Evolutionary conservation across 2,113 vertebrate genomes (phyloP), one percentile per base, ranked within the genome.

Genomic region (Notechis scutatus): DNA sequence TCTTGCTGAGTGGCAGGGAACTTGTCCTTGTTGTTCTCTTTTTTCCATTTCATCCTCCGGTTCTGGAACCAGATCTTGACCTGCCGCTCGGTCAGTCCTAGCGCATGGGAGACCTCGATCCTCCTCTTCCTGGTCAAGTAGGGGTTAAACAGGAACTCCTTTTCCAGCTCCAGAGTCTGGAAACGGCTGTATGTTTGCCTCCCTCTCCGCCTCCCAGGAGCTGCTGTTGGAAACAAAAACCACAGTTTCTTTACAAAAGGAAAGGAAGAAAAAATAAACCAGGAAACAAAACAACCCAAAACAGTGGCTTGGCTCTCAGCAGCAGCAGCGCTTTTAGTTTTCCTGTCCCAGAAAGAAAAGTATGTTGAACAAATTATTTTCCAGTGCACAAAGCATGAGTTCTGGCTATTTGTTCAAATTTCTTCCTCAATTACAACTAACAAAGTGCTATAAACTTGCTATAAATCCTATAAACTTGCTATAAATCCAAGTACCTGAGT

Each of bases 111-210:
- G 94, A 98, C 98, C 94, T 98, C 98, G 85, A 98, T 98, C 93
- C 98, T 97, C 93, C 98, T 97, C 96, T 98, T 98, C 95, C 98
- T 98, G 97, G 98, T 98, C 96, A 98, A 96, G 97, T 98, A 98
- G 85, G 98, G 98, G 97, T 98, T 98, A 98, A 98, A 98, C 91
- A 98, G 97, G 94, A 98, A 98, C 95, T 98, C 98, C 92, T 98
- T 98, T 96, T 98, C 98, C 97, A 98, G 95, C 95, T 98, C 98
- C 93, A 98, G 95, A 4, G 98, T 98, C 96, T 98, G 98, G 97
- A 98, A 98, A 89, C 98, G 98, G 92, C 98, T 98, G 97, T 98
- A 98, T 90, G 98, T 98, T 96, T 98, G 98, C 95, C 98, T 98
- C 96, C 98, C 98, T 97, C 98, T 98, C 94, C 98, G 97, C 97